A percentile compares a stretch with the other conserved stretches of the same genome.
These are phyloP conservation scores for Leptothorax acervorum DNA, from an alignment of 2,888 invertebrate species.

Conservation along the genomic window DNA sequence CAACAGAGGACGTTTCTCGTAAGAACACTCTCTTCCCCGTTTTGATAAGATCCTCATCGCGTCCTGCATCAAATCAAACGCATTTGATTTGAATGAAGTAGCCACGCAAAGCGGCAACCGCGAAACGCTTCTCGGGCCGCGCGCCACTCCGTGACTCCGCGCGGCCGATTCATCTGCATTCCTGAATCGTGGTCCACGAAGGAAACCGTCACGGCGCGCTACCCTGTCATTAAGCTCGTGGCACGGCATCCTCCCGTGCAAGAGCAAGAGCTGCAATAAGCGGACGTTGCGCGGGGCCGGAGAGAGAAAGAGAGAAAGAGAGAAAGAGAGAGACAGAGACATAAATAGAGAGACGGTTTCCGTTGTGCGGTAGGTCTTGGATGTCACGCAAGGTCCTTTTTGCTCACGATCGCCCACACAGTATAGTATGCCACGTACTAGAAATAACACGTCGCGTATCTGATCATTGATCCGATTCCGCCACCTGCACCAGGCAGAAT, in stretches of 20 bases:
- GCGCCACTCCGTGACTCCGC: not conserved
- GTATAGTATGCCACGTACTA: slow-evolving; percentile 39
- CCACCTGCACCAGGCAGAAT: slow-evolving; percentile 42
- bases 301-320: not conserved
- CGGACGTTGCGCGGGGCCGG: not conserved
- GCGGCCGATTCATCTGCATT: slow-evolving; percentile 46
- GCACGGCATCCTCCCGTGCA: slow-evolving; percentile 39
- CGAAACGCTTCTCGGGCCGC: not conserved
- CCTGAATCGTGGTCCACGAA: slow-evolving; percentile 38
- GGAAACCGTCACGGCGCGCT: slow-evolving; percentile 33
- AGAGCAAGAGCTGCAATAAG: not conserved
- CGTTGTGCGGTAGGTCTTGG: slow-evolving; percentile 70
- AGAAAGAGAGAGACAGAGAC: not conserved
- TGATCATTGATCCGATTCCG: slow-evolving; percentile 68
- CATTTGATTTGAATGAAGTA: not conserved
- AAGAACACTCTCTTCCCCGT: not conserved
- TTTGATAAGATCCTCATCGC: slow-evolving; percentile 14
- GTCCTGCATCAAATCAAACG: not conserved
- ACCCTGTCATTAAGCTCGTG: slow-evolving; percentile 57
- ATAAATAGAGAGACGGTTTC: slow-evolving; percentile 46
- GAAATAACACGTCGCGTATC: slow-evolving; percentile 60
- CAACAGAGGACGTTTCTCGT: not conserved
- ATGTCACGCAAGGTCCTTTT: slow-evolving; percentile 70
- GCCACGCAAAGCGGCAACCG: not conserved
- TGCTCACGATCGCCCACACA: slow-evolving; percentile 51